Percentiles rank a stretch among this genome's conserved stretches.
phyloP scores from a whole-genome alignment of 1,140 invertebrate species.

The Sycophaga agraensis region DNA sequence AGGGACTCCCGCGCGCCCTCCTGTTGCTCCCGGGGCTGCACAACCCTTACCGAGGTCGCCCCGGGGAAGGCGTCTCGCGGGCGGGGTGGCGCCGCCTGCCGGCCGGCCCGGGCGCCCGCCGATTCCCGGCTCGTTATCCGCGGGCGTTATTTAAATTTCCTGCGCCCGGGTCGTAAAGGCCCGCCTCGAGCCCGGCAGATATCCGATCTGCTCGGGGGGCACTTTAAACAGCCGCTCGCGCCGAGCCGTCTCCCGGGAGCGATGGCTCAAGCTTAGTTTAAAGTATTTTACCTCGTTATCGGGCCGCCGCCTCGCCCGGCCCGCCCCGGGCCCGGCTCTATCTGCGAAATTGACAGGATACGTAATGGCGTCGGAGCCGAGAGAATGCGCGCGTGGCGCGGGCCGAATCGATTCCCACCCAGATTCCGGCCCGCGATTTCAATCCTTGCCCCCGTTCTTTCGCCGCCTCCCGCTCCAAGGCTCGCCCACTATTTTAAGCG shows the following conservation, averaged over 20 bases:
- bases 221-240: conserved; percentile 35
- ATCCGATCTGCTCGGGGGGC: conserved; percentile 40
- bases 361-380: conserved; percentile 29
- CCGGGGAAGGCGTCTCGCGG: background rate
- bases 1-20: background rate
- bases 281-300: conserved; percentile 48
- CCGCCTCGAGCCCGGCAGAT: conserved; percentile 35
- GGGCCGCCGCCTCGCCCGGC: conserved; percentile 18
- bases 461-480: too few species aligned
- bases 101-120: too few species aligned
- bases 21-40: background rate
- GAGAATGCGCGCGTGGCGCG: conserved; percentile 24
- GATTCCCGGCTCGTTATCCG: too few species aligned
- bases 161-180: conserved; percentile 36
- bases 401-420: conserved; percentile 32
- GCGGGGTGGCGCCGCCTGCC: background rate
- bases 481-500: too few species aligned
- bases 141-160: conserved; percentile 31
- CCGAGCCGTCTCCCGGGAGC: conserved; percentile 47
- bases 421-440: background rate
- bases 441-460: too few species aligned
- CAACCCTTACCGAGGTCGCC: too few species aligned
- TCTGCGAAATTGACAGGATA: conserved; percentile 36
- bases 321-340: conserved; percentile 7
- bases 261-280: conserved; percentile 55